phyloP scores from a whole-genome alignment of 2,888 invertebrate genomes.

The Caenorhabditis imperialis region DNA sequence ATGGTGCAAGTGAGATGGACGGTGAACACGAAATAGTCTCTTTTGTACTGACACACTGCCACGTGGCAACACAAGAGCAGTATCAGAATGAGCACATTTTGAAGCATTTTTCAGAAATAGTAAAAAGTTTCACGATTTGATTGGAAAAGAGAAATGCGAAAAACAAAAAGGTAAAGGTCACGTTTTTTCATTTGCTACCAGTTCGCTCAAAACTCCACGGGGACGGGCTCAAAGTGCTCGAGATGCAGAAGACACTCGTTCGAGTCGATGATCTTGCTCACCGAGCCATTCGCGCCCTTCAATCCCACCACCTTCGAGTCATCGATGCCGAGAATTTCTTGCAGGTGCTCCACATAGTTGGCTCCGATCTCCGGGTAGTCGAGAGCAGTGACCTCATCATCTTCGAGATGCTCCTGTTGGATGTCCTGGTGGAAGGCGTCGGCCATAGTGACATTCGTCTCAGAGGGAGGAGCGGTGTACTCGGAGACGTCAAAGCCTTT shows the following conservation, averaged over 20 bases:
- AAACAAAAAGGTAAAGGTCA: no score
- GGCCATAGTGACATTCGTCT: slow-evolving; percentile 35
- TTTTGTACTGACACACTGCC: no score
- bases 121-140: no score
- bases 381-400: slow-evolving; percentile 3
- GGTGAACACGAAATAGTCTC: no score
- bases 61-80: no score
- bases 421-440: slow-evolving; percentile 26
- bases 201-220: slow-evolving; percentile 43
- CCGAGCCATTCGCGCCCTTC: slow-evolving; percentile 14
- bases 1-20: no score
- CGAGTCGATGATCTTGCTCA: slow-evolving; percentile 39
- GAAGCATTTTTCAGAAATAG: no score
- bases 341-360: slow-evolving; percentile 19
- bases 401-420: background rate
- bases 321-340: slow-evolving; percentile 32
- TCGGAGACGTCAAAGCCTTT: no score
- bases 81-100: no score
- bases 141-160: no score
- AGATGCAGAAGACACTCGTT: slow-evolving; percentile 43
- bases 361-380: no score
- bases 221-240: slow-evolving; percentile 35
- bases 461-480: slow-evolving; percentile 34
- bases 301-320: slow-evolving; percentile 34
- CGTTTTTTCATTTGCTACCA: no score